Conservation (phyloP, 2,888 invertebrate species). For the Eumacrocentrus americanus region DNA sequence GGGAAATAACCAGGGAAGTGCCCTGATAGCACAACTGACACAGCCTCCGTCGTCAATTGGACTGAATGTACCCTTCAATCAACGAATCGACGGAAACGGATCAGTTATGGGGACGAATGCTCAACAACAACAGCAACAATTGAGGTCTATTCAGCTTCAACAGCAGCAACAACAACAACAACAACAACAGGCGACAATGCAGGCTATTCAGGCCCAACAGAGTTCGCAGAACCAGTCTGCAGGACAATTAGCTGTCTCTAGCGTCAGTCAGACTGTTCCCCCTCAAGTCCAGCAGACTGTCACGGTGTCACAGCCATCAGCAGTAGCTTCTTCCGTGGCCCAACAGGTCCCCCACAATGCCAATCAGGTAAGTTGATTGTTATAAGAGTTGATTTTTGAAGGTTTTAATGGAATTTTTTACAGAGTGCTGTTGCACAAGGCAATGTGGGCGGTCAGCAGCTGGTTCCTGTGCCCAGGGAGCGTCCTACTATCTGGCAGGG, state of each 20-base stretch:
- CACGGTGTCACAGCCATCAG: constrained; percentile 50
- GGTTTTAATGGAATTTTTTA: background rate
- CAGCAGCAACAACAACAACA: constrained; percentile 43
- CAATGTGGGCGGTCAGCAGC: constrained; percentile 50
- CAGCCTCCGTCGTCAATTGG: constrained; percentile 66
- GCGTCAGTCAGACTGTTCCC: constrained; percentile 52
- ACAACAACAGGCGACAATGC: constrained; percentile 51
- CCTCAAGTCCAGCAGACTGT: constrained; percentile 57
- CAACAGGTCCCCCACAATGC: constrained; percentile 51
- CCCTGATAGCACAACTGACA: constrained; percentile 67
- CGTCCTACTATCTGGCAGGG: constrained; percentile 78
- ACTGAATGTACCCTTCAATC: constrained; percentile 61
- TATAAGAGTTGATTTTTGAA: background rate
- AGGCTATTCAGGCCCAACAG: constrained; percentile 44
- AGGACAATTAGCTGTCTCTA: constrained; percentile 50
- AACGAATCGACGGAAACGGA: constrained; percentile 59
- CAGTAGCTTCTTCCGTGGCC: constrained; percentile 46
- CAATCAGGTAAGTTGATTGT: constrained; percentile 42
- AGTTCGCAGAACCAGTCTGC: constrained; percentile 47
- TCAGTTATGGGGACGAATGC: constrained; percentile 51
- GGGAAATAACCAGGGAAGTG: constrained; percentile 63
- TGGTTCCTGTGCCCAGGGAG: constrained; percentile 61
- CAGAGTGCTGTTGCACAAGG: constrained; percentile 5
- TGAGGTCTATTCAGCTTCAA: constrained; percentile 48
- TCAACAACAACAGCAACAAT: constrained; percentile 60